Evolutionary conservation across 2,113 vertebrate species (phyloP).

Genomic region (Hypomesus transpacificus): DNA sequence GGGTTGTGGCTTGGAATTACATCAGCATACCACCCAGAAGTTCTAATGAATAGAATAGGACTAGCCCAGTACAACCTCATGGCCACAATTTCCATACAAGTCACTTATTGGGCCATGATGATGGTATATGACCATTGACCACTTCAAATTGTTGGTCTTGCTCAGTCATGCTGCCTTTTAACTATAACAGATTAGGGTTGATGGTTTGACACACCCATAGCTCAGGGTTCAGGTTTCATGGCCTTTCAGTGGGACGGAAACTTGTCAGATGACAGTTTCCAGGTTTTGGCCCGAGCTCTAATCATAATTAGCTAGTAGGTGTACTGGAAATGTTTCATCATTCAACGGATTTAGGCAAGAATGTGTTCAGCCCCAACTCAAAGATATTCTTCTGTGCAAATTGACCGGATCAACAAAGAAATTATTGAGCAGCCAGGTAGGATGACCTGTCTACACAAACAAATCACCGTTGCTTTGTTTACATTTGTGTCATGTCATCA

Average conservation of each 20-base stretch:
- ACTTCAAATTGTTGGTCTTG: slow-evolving; percentile 19
- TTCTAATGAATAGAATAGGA: not conserved
- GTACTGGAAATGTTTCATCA: slow-evolving; percentile 22
- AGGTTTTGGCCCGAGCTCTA: slow-evolving; percentile 7
- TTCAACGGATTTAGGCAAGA: no score
- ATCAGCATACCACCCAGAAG: slow-evolving; percentile 37
- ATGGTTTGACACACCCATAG: slow-evolving; percentile 10
- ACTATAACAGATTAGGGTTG: slow-evolving; percentile 15
- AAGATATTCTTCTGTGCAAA: no score
- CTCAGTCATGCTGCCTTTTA: slow-evolving; percentile 22
- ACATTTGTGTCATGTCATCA: not conserved
- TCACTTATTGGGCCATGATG: slow-evolving; percentile 14
- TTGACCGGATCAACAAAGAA: no score
- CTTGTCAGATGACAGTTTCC: slow-evolving; percentile 18
- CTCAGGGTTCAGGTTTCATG: slow-evolving; percentile 26
- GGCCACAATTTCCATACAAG: not conserved
- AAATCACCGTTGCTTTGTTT: not conserved
- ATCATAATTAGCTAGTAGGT: slow-evolving; percentile 10
- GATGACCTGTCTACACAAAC: slow-evolving; percentile 9
- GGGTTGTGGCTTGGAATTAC: slow-evolving; percentile 3
- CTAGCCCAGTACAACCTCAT: slow-evolving; percentile 5
- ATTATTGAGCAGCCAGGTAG: not conserved
- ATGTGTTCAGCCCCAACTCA: no score
- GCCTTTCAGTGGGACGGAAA: slow-evolving; percentile 37
- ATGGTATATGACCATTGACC: slow-evolving; percentile 23